These are phyloP conservation scores for Epirrhoe tristata DNA, from an alignment of 2,888 invertebrate genomes.

Conservation along the genomic window DNA sequence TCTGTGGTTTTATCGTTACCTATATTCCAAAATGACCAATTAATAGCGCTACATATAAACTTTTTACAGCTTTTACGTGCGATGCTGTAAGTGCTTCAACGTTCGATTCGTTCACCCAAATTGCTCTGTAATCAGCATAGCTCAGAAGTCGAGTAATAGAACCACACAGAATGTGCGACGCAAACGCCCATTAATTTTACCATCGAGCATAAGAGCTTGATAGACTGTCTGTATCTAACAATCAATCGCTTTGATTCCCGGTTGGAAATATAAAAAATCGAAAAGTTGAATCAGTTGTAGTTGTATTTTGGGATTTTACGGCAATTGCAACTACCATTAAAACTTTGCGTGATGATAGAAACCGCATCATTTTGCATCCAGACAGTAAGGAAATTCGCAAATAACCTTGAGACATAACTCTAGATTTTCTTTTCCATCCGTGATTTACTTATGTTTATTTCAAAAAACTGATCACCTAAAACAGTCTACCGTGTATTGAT, in stretches of 20 bases:
- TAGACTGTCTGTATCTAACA: constrained; percentile 49
- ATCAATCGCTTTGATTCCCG: constrained; percentile 46
- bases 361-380: not conserved
- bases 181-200: constrained; percentile 56
- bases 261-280: constrained; percentile 39
- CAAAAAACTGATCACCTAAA: not conserved
- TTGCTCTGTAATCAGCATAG: constrained; percentile 51
- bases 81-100: constrained; percentile 41
- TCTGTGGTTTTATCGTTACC: not conserved
- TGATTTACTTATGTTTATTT: not conserved
- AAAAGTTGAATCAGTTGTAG: constrained; percentile 12
- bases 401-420: too few relatives aligned
- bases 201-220: constrained; percentile 49
- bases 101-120: constrained; percentile 43
- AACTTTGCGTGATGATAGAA: constrained; percentile 6
- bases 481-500: not conserved
- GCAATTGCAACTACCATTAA: constrained; percentile 16
- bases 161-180: constrained; percentile 38
- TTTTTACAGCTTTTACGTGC: constrained; percentile 27
- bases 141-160: constrained; percentile 31
- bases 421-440: too few relatives aligned
- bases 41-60: not conserved
- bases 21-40: constrained; percentile 6
- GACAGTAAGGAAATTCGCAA: not conserved
- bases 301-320: constrained; percentile 28